phyloP scores from a whole-genome alignment of 2,888 invertebrate species.

The Calameuta pallipes region DNA sequence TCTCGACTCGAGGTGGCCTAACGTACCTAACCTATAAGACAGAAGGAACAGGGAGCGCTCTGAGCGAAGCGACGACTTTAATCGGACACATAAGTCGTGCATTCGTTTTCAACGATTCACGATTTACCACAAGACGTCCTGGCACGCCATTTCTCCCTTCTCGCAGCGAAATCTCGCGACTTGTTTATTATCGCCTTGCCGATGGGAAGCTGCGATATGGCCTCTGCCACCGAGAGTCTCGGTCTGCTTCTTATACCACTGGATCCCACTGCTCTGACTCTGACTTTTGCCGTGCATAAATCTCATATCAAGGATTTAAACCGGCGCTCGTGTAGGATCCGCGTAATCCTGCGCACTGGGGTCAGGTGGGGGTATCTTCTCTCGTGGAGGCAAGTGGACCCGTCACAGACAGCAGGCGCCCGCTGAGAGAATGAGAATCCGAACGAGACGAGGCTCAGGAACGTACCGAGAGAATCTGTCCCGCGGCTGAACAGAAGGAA shows the following conservation, averaged over 20 bases:
- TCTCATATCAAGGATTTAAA: slow-evolving; percentile 3
- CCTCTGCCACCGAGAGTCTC: background rate
- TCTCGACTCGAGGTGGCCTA: no score
- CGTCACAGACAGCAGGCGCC: slow-evolving; percentile 1
- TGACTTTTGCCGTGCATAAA: background rate
- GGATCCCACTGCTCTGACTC: no score
- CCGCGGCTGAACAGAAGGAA: no score
- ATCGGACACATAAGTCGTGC: no score
- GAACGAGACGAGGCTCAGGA: no score
- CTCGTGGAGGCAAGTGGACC: background rate
- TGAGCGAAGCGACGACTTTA: no score
- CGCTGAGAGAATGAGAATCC: background rate
- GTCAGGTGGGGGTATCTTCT: background rate
- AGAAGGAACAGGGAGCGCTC: no score
- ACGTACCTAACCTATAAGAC: no score
- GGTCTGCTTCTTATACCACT: no score
- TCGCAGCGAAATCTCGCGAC: slow-evolving; percentile 1
- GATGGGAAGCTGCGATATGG: background rate
- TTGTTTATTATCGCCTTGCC: slow-evolving; percentile 4
- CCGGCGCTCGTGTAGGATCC: background rate
- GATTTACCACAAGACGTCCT: no score
- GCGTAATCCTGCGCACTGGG: background rate
- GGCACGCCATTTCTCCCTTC: slow-evolving; percentile 1
- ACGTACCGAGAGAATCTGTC: no score
- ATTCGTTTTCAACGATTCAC: no score